Conservation (phyloP, 1,140 invertebrate genomes). For the Popillia japonica region DNA sequence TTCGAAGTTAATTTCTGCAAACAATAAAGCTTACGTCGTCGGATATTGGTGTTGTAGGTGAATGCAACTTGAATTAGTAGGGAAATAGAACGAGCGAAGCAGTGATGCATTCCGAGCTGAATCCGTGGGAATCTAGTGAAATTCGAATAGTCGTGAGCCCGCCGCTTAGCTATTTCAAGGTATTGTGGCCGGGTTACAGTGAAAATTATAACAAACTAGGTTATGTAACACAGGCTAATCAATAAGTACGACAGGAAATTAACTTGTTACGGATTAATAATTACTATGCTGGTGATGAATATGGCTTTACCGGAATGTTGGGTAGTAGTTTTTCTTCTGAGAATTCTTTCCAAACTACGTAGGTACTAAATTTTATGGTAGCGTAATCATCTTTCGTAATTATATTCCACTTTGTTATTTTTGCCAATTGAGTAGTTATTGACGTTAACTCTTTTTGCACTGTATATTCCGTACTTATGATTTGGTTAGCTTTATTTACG, state of each 20-base stretch:
- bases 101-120: constrained; percentile 9
- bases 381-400: too few relatives aligned
- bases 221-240: not conserved
- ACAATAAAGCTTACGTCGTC: constrained; percentile 13
- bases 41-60: constrained; percentile 17
- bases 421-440: too few relatives aligned
- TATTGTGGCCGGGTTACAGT: not conserved
- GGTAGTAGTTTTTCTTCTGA: too few relatives aligned
- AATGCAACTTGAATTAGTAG: constrained; percentile 6
- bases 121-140: constrained; percentile 13
- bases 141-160: not conserved
- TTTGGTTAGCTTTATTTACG: too few relatives aligned
- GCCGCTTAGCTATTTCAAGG: not conserved
- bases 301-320: not conserved
- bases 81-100: constrained; percentile 4
- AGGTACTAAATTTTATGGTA: too few relatives aligned
- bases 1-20: constrained; percentile 6
- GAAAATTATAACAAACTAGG: constrained; percentile 6
- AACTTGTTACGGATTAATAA: constrained; percentile 6
- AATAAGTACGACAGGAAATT: not conserved
- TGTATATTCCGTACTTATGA: too few relatives aligned
- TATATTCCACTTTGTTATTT: too few relatives aligned
- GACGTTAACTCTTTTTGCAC: too few relatives aligned
- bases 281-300: not conserved
- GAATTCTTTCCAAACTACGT: too few relatives aligned